Percentiles rank a stretch among this genome's conserved stretches.
Evolutionary conservation across 2,888 invertebrate genomes (phyloP).

Genomic region (Cyaniris semiargus): DNA sequence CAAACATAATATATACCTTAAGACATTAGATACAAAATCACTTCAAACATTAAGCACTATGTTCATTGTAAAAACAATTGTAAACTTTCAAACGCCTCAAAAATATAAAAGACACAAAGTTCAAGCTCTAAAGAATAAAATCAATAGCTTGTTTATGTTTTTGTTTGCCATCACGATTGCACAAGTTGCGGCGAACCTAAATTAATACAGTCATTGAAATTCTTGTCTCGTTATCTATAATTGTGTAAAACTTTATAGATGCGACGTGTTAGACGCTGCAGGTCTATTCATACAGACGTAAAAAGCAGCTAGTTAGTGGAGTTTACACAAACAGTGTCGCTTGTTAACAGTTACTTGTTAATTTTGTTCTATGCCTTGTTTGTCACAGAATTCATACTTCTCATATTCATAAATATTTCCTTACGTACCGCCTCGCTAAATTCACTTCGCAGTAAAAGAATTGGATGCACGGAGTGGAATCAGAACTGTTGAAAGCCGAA

Average conservation of each 20-base stretch:
- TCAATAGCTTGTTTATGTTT: conserved; percentile 17
- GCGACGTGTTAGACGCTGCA: conserved; percentile 40
- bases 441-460: conserved; percentile 34
- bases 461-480: conserved; percentile 41
- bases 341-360: conserved; percentile 77
- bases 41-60: no score
- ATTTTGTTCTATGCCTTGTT: conserved; percentile 65
- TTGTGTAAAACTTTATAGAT: conserved; percentile 45
- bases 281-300: conserved; percentile 46
- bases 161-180: conserved; percentile 1
- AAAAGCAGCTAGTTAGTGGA: conserved; percentile 70
- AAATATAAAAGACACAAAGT: background rate
- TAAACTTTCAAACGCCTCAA: background rate
- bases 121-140: conserved; percentile 9
- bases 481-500: conserved; percentile 40
- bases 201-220: conserved; percentile 33
- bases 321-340: conserved; percentile 68
- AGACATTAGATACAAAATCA: no score
- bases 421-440: background rate
- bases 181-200: conserved; percentile 23
- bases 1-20: no score
- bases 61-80: no score
- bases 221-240: conserved; percentile 44
- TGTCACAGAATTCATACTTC: conserved; percentile 52
- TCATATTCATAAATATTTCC: conserved; percentile 30